Evolutionary conservation across 2,797 vertebrate species (phyloP).

Genomic region (Hyperoplus immaculatus): DNA sequence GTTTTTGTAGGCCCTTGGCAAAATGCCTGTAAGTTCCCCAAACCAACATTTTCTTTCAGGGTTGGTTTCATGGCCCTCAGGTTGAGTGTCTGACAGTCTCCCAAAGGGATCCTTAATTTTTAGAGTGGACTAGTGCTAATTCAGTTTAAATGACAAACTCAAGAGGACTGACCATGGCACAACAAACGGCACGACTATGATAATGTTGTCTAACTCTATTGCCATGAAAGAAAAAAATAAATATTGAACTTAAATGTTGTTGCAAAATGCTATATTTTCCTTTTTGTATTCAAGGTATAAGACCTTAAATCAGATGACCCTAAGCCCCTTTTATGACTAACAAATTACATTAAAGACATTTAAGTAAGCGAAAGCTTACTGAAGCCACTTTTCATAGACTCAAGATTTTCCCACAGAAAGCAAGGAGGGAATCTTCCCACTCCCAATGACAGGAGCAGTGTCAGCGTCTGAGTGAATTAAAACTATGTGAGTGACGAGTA

Average conservation of each 20-base stretch:
- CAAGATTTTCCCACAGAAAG: slow-evolving; percentile 31
- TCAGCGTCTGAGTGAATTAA: slow-evolving; percentile 72
- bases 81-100: no score
- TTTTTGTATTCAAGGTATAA: background rate
- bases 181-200: no score
- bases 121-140: no score
- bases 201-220: background rate
- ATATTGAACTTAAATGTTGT: background rate
- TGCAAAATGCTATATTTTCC: background rate
- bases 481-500: slow-evolving; percentile 66
- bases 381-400: slow-evolving; percentile 16
- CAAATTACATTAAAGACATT: background rate
- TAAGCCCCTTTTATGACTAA: background rate
- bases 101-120: no score
- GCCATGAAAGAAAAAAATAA: slow-evolving; percentile 4
- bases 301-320: background rate
- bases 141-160: background rate
- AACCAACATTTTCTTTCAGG: background rate
- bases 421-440: slow-evolving; percentile 45
- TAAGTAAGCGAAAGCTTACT: background rate
- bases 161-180: no score
- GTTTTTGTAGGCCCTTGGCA: background rate
- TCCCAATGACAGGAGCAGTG: slow-evolving; percentile 52
- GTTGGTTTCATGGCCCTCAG: background rate
- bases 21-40: background rate